phyloP scores from a whole-genome alignment of 2,888 invertebrate genomes.

The Trachelus iudaicus region DNA sequence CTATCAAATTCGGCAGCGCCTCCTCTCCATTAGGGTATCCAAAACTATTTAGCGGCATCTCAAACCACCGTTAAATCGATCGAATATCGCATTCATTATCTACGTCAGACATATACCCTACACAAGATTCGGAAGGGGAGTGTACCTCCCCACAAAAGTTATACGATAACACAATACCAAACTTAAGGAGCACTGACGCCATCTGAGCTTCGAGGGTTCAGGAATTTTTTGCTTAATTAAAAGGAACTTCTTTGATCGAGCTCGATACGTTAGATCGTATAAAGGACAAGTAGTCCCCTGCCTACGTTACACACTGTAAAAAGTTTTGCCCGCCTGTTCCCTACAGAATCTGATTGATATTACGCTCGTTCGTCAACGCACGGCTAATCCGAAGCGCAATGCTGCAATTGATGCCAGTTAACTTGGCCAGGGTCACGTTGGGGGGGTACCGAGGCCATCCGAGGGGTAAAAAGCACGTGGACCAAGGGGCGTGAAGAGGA shows the following conservation, averaged over 20 bases:
- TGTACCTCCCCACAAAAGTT: background rate
- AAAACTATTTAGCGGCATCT: background rate
- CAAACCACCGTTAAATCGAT: background rate
- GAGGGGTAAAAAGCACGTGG: background rate
- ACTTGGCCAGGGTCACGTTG: constrained; percentile 13
- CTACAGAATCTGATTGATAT: background rate
- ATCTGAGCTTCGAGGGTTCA: background rate
- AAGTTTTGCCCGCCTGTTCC: background rate
- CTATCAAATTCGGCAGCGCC: background rate
- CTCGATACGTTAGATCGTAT: background rate
- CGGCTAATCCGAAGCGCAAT: constrained; percentile 18
- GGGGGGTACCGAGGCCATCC: background rate
- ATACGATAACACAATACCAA: background rate
- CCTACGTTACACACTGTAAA: background rate
- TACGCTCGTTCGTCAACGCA: background rate
- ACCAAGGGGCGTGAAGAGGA: background rate
- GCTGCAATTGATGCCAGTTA: constrained; percentile 34
- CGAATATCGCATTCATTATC: background rate
- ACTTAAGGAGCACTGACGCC: background rate
- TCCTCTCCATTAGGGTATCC: background rate
- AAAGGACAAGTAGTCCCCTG: background rate
- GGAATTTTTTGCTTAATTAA: background rate
- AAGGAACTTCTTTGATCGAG: background rate
- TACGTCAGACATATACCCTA: background rate
- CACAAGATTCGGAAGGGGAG: background rate